Conservation (phyloP, 2,888 invertebrate genomes). For the Agonopterix arenella region DNA sequence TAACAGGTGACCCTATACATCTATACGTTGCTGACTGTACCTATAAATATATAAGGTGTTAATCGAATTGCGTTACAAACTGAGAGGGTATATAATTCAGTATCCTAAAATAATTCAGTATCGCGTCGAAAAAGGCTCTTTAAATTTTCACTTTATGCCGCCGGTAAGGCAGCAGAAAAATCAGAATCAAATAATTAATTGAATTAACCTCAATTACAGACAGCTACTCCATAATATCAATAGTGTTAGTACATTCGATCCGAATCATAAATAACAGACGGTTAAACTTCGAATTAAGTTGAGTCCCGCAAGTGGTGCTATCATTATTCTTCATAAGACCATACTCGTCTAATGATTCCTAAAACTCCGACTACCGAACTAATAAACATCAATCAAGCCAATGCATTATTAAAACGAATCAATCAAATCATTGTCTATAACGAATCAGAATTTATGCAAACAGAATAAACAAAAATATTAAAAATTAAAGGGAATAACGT, state of each 20-base stretch:
- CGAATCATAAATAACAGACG: constrained; percentile 59
- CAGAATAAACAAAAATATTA: constrained; percentile 59
- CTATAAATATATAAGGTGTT: too few species aligned
- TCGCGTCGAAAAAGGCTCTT: too few species aligned
- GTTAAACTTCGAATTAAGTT: constrained; percentile 67
- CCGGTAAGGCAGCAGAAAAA: too few species aligned
- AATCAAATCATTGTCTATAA: constrained; percentile 73
- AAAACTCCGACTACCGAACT: constrained; percentile 75
- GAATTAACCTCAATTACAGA: constrained; percentile 43
- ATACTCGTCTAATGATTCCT: constrained; percentile 67
- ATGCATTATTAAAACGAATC: constrained; percentile 68
- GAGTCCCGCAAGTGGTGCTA: constrained; percentile 57
- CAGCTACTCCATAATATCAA: constrained; percentile 35
- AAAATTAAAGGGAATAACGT: constrained; percentile 72
- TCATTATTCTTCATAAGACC: constrained; percentile 73
- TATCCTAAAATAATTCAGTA: too few species aligned
- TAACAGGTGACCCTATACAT: too few species aligned
- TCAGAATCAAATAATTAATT: constrained; percentile 27
- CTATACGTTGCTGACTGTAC: too few species aligned
- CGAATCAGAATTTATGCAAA: constrained; percentile 70
- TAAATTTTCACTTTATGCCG: too few species aligned
- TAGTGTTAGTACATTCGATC: constrained; percentile 38
- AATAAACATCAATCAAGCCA: constrained; percentile 74
- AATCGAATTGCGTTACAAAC: too few species aligned
- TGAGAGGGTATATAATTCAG: too few species aligned